Percentiles rank a stretch among this genome's conserved stretches.
phyloP scores from a whole-genome alignment of 1,140 invertebrate genomes.

The Drosophila seguyi region DNA sequence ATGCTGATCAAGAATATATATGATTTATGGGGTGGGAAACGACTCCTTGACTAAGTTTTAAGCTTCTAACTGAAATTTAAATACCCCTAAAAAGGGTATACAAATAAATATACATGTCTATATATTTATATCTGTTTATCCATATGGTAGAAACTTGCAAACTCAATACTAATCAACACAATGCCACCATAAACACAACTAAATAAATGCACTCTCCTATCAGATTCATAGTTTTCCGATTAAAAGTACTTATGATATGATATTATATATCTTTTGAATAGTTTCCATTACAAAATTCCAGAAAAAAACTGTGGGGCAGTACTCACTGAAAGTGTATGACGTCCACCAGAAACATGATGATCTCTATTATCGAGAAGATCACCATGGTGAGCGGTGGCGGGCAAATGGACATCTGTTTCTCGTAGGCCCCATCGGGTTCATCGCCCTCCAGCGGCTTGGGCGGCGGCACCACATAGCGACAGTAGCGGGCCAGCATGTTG shows the following conservation, averaged over 20 bases:
- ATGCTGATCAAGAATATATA: neutral
- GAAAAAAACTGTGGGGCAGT: neutral
- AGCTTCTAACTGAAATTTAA: neutral
- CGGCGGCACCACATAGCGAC: conserved; percentile 86
- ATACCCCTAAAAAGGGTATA: too few relatives aligned
- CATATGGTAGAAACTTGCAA: neutral
- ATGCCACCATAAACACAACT: neutral
- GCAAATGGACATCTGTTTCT: conserved; percentile 94
- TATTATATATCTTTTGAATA: neutral
- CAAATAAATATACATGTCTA: too few relatives aligned
- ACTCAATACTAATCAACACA: neutral
- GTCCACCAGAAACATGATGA: conserved; percentile 90
- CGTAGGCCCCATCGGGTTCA: conserved; percentile 90
- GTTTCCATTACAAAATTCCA: neutral
- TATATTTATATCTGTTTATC: neutral
- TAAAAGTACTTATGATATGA: neutral
- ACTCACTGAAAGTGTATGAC: conserved; percentile 86
- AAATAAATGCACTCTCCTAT: too few relatives aligned
- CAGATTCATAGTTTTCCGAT: neutral
- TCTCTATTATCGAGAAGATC: conserved; percentile 90
- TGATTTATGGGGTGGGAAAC: neutral
- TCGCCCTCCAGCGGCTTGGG: conserved; percentile 86
- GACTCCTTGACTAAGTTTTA: too few relatives aligned
- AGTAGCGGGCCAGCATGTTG: conserved; percentile 87
- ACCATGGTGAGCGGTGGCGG: conserved; percentile 95